These are phyloP conservation scores for Octopus bimaculoides DNA, from an alignment of 1,140 invertebrate species.

Conservation along the genomic window DNA sequence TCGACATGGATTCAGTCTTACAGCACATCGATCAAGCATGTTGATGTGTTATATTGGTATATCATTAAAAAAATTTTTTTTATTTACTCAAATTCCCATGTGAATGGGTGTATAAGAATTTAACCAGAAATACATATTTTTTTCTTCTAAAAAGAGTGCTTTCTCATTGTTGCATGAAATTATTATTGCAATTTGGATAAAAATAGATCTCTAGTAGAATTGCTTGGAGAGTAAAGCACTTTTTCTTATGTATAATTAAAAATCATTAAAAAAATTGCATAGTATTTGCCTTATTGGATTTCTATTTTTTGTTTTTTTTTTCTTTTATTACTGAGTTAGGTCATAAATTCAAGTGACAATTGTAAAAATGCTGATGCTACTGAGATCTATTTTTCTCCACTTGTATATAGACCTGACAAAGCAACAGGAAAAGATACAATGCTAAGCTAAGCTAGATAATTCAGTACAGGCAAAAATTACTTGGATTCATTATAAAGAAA, in stretches of 20 bases:
- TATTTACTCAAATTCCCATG: too few species aligned
- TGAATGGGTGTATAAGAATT: too few species aligned
- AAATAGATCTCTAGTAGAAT: background rate
- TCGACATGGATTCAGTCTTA: background rate
- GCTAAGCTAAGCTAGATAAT: background rate
- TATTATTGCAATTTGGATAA: constrained; percentile 2
- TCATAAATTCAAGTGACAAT: too few species aligned
- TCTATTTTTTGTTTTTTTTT: too few species aligned
- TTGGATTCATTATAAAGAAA: background rate
- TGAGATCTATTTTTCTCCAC: background rate
- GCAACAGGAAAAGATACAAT: background rate
- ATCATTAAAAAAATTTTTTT: too few species aligned
- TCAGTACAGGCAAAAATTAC: constrained; percentile 9
- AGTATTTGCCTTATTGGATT: too few species aligned
- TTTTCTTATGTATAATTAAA: too few species aligned
- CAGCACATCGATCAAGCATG: constrained; percentile 3
- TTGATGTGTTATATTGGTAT: background rate
- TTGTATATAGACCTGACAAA: background rate
- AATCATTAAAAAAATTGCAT: too few species aligned
- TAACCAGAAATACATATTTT: background rate
- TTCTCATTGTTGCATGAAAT: constrained; percentile 7
- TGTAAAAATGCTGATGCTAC: too few species aligned
- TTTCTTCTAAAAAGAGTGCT: background rate
- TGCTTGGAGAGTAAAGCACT: too few species aligned
- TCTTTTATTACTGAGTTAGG: too few species aligned